phyloP scores from a whole-genome alignment of 1,140 invertebrate genomes.

The Plodia interpunctella region DNA sequence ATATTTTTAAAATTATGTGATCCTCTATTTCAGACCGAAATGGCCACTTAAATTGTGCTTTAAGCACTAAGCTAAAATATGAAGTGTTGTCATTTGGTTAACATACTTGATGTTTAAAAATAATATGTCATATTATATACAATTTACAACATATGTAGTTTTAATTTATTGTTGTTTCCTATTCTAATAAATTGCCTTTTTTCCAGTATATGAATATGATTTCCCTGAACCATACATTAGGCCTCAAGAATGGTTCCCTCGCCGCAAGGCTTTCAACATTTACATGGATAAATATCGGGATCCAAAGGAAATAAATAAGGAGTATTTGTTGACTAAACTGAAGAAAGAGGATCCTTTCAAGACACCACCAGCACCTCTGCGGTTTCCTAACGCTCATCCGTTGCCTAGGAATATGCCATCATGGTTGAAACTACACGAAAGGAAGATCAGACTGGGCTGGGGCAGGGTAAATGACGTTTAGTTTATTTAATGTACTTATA shows the following conservation, averaged over 20 bases:
- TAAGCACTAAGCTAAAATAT: too few species aligned
- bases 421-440: conserved; percentile 86
- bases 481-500: conserved; percentile 17
- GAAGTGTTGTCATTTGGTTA: too few species aligned
- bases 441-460: conserved; percentile 80
- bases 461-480: conserved; percentile 84
- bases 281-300: conserved; percentile 96
- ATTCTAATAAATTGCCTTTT: not conserved
- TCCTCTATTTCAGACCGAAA: too few species aligned
- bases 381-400: conserved; percentile 86
- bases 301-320: conserved; percentile 89
- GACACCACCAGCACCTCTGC: conserved; percentile 79
- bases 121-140: too few species aligned
- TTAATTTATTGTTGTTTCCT: too few species aligned
- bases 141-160: too few species aligned
- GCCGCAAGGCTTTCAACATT: conserved; percentile 88
- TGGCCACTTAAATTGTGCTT: too few species aligned
- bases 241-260: conserved; percentile 89
- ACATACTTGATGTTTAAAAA: too few species aligned
- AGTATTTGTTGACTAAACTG: conserved; percentile 89
- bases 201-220: conserved; percentile 92
- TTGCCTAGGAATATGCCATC: conserved; percentile 80
- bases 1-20: too few species aligned
- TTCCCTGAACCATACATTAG: conserved; percentile 86
- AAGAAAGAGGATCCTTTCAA: conserved; percentile 90